Evolutionary conservation across 1,140 invertebrate species (phyloP).

Genomic region (Archivesica marissinica): DNA sequence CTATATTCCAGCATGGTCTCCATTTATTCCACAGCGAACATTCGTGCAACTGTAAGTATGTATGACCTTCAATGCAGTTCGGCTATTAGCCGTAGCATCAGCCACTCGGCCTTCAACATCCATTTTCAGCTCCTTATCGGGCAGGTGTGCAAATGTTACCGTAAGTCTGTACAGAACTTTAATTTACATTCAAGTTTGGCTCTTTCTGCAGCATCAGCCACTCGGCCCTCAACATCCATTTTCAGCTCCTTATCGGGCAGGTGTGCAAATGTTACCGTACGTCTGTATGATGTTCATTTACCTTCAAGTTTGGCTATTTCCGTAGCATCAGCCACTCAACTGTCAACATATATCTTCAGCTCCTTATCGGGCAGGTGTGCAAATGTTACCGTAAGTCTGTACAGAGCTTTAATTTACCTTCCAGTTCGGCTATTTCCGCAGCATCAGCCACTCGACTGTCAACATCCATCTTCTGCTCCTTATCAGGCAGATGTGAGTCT

Average conservation of each 20-base stretch:
- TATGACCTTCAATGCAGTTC: slow-evolving; percentile 79
- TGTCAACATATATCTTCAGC: slow-evolving; percentile 71
- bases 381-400: no score
- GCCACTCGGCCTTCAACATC: slow-evolving; percentile 72
- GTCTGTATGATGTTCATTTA: slow-evolving; percentile 44
- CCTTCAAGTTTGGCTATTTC: slow-evolving; percentile 80
- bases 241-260: slow-evolving; percentile 64
- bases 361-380: no score
- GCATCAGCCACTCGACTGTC: slow-evolving; percentile 76
- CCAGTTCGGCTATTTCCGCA: slow-evolving; percentile 78
- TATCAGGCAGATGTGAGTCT: slow-evolving; percentile 70
- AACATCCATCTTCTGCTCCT: slow-evolving; percentile 70
- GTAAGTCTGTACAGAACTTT: no score
- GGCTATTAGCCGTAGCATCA: slow-evolving; percentile 81
- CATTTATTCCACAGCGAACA: no score
- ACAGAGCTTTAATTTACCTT: slow-evolving; percentile 71
- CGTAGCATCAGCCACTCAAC: slow-evolving; percentile 76
- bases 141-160: no score
- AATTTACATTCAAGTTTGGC: slow-evolving; percentile 79
- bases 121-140: slow-evolving; percentile 63
- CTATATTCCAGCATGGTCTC: no score
- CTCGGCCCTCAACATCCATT: slow-evolving; percentile 70
- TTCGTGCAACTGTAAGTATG: no score
- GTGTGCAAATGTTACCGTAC: no score
- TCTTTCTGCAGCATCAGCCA: slow-evolving; percentile 80